Evolutionary conservation across 2,888 invertebrate genomes (phyloP).

Genomic region (Stegophylla sp.): DNA sequence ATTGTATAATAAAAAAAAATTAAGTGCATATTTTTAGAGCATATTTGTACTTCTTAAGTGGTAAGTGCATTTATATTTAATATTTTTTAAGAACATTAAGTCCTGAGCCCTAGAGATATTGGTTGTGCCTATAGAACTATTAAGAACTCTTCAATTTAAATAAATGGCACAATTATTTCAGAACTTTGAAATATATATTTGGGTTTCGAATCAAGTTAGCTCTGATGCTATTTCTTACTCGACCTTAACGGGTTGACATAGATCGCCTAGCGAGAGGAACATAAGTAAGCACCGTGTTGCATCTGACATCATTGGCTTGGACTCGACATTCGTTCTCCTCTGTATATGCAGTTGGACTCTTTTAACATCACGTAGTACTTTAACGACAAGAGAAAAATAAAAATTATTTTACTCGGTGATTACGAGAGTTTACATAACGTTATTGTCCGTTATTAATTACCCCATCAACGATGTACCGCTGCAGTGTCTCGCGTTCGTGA

Average conservation of each 20-base stretch:
- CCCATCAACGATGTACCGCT: constrained; percentile 20
- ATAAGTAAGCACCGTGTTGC: neutral
- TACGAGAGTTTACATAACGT: constrained; percentile 50
- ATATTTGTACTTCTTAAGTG: too few species aligned
- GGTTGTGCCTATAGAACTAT: too few species aligned
- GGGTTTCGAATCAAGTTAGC: constrained; percentile 26
- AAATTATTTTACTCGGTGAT: constrained; percentile 21
- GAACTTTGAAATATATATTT: neutral
- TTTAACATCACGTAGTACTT: constrained; percentile 42
- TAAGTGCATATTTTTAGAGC: too few species aligned
- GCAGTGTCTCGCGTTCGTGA: constrained; percentile 40
- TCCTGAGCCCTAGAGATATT: too few species aligned
- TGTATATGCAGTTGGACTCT: constrained; percentile 14
- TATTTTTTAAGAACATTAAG: too few species aligned
- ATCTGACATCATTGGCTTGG: constrained; percentile 44
- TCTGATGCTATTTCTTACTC: constrained; percentile 14
- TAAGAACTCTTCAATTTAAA: too few species aligned
- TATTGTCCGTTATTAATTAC: constrained; percentile 57
- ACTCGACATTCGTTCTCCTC: neutral
- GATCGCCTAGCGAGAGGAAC: neutral
- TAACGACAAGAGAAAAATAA: constrained; percentile 14
- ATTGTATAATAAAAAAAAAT: too few species aligned
- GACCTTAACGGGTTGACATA: constrained; percentile 28
- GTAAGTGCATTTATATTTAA: too few species aligned
- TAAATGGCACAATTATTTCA: too few species aligned